Evolutionary conservation across 2,888 invertebrate species (phyloP).

Genomic region (Plagiodera versicolora): DNA sequence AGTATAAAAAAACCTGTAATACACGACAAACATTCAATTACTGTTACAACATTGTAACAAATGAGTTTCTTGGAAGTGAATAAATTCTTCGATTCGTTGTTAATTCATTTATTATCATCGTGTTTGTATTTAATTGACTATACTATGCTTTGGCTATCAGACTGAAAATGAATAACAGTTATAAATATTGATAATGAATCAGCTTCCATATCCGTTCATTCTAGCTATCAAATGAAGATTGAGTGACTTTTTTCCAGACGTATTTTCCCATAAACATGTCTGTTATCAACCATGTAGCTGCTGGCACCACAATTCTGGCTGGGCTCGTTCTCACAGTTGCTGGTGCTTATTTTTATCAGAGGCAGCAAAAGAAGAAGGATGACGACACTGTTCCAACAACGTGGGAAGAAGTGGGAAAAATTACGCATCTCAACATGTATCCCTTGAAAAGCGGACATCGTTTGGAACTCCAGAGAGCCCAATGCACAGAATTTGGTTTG

Average conservation of each 20-base stretch:
- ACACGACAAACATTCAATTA: too few relatives aligned
- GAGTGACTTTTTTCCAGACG: background rate
- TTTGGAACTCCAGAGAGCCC: constrained; percentile 45
- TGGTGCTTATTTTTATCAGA: constrained; percentile 35
- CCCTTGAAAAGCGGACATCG: constrained; percentile 52
- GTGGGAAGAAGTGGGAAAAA: constrained; percentile 49
- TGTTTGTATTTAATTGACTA: too few relatives aligned
- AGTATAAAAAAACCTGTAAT: too few relatives aligned
- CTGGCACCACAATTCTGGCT: constrained; percentile 29
- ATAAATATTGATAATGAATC: too few relatives aligned
- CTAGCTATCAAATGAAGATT: background rate
- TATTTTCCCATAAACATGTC: constrained; percentile 35
- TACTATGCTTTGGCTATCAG: too few relatives aligned
- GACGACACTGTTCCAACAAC: constrained; percentile 42
- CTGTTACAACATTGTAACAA: too few relatives aligned
- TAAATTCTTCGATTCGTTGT: too few relatives aligned
- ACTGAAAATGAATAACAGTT: too few relatives aligned
- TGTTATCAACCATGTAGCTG: constrained; percentile 18
- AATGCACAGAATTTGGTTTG: constrained; percentile 47
- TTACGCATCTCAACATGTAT: constrained; percentile 48
- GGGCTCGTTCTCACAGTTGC: constrained; percentile 36
- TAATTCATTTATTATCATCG: too few relatives aligned
- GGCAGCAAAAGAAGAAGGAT: constrained; percentile 35
- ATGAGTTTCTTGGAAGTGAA: too few relatives aligned
- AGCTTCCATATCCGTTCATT: too few relatives aligned